Conservation (phyloP, 1,140 invertebrate genomes). For the Nixonia krombeini region DNA sequence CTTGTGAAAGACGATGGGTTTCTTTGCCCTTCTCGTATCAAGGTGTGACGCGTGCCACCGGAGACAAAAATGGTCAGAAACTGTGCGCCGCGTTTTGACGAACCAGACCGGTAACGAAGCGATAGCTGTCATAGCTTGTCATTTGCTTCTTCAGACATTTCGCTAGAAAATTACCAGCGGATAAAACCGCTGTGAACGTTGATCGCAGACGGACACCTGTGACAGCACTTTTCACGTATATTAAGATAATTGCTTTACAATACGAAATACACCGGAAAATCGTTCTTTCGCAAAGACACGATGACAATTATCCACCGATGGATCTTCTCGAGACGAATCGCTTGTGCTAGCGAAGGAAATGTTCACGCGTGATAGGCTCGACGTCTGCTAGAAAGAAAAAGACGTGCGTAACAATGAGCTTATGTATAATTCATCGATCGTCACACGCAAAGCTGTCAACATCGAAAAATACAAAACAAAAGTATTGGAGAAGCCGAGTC, state of each 20-base stretch:
- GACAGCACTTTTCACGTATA: too few relatives aligned
- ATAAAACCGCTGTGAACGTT: background rate
- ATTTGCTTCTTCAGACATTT: slow-evolving; percentile 7
- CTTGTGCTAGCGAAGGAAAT: slow-evolving; percentile 3
- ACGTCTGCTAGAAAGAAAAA: slow-evolving; percentile 20
- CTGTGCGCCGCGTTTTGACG: slow-evolving; percentile 29
- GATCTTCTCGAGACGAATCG: too few relatives aligned
- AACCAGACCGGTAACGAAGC: slow-evolving; percentile 17
- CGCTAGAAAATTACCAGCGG: background rate
- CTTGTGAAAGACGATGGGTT: slow-evolving; percentile 33
- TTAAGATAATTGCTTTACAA: too few relatives aligned
- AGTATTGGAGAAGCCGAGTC: slow-evolving; percentile 31
- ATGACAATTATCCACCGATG: too few relatives aligned
- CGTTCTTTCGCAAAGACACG: too few relatives aligned
- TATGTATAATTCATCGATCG: slow-evolving; percentile 40
- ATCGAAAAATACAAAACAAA: slow-evolving; percentile 37
- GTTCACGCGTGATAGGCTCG: slow-evolving; percentile 28
- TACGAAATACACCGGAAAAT: too few relatives aligned
- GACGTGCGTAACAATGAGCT: slow-evolving; percentile 31
- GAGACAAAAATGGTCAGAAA: slow-evolving; percentile 41
- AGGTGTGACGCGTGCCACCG: slow-evolving; percentile 49
- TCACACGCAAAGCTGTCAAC: slow-evolving; percentile 41
- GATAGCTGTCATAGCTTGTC: slow-evolving; percentile 24
- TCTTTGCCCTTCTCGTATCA: slow-evolving; percentile 26
- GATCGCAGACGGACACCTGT: background rate